Base-by-base conservation (phyloP, 2,113 vertebrate genomes). In the Raja brachyura region DNA sequence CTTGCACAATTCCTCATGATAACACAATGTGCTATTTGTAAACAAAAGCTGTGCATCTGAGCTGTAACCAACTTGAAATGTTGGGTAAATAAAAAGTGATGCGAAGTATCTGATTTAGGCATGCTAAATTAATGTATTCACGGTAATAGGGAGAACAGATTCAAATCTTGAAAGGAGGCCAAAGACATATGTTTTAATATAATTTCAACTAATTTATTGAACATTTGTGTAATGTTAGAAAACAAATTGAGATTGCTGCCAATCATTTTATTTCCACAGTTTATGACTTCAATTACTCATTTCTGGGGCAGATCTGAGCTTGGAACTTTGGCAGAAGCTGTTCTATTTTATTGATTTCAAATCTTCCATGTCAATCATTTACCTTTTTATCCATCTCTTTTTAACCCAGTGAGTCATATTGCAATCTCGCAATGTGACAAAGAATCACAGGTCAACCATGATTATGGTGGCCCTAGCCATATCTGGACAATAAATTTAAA, bases 31-130 rank as follows among this genome's bases (percentile, higher is more conserved):
- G 81, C 11, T 48, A 48, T 31, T 54, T 73, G 90, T 92, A 92
- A 92, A 92, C 68, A 92, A 54, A 90, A 92, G 90, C 90, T 73
- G 68, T 74, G 54, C 22, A 5, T 74, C 10, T 59, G 90, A 92
- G 66, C 33, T 73, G 2, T 73, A 54, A 14, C 68, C 25, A 4
- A 48, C 18, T 25, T 20, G 68, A 73, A 92, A 92, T 54, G 68
- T 73, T 74, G 66, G n/a, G 14, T 1, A 73, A 74, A 54, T 73
- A 73, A 92, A 39, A 1, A 74, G 16, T 0, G 8, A 18, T 74
- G 39, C 28, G 5, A 74, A 92, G 14, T 74, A 92, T 68, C n/a
- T 73, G 48, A 73, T 73, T 54, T 25, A 54, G 31, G 68, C 9
- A 70, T 73, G 48, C 70, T 73, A 92, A 73, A 73, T 9, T 39